Evolutionary conservation across 2,113 vertebrate species (phyloP).

Genomic region (Monopterus albus): DNA sequence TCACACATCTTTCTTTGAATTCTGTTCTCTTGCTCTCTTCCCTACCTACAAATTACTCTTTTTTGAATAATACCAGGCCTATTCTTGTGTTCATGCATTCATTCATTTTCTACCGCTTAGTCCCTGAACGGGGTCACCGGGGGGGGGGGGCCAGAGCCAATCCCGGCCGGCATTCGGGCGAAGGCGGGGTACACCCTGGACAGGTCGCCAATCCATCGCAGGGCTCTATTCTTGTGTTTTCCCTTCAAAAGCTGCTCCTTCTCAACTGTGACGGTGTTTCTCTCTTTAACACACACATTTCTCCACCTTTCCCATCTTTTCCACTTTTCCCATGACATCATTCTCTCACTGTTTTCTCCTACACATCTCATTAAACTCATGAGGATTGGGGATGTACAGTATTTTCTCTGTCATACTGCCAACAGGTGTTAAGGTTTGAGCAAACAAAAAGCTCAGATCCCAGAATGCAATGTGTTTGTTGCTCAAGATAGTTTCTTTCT

Average conservation of each 20-base stretch:
- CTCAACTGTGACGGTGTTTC: conserved; percentile 19
- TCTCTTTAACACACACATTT: neutral
- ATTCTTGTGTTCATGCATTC: no score
- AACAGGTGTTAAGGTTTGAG: neutral
- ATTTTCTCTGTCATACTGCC: neutral
- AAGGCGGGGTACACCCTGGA: no score
- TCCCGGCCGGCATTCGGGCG: no score
- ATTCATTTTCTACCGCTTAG: no score
- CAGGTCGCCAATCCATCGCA: no score
- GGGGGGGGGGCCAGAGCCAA: no score
- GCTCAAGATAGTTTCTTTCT: neutral
- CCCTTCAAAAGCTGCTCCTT: conserved; percentile 10
- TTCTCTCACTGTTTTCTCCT: conserved; percentile 26
- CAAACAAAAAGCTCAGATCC: conserved; percentile 6
- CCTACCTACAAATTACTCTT: conserved; percentile 30
- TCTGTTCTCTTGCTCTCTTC: neutral
- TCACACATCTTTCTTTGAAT: conserved; percentile 18
- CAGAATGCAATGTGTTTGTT: conserved; percentile 12
- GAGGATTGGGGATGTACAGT: no score
- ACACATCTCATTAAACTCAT: conserved; percentile 54
- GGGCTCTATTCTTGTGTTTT: no score
- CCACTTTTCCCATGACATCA: neutral
- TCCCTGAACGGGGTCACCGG: no score
- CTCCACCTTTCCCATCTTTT: neutral
- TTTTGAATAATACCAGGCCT: conserved; percentile 47